Percentiles rank a stretch among this genome's conserved stretches.
Conservation (phyloP, 2,113 vertebrate genomes). For the Rhodinocichla rosea region DNA sequence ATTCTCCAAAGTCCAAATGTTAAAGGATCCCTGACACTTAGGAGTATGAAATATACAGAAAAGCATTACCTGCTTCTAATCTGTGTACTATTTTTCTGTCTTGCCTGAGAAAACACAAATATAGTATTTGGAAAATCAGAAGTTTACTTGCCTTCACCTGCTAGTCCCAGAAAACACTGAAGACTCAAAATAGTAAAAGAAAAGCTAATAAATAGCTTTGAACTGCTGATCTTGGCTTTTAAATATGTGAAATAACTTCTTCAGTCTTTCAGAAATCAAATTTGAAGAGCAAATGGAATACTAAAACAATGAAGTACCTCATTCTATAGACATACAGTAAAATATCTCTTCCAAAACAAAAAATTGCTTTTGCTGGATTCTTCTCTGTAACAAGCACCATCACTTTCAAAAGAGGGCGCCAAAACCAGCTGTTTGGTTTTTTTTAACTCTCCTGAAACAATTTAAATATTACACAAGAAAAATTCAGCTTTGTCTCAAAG, state of each 20-base stretch:
- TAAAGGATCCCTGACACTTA: not conserved
- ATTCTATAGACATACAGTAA: not conserved
- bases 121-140: not conserved
- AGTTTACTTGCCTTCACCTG: not conserved
- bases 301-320: not conserved
- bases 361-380: not conserved
- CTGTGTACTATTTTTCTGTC: not conserved
- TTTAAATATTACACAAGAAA: not conserved
- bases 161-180: not conserved
- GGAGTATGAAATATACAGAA: not conserved
- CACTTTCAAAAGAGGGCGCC: not conserved
- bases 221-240: not conserved
- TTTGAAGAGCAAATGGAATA: not conserved
- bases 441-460: not conserved
- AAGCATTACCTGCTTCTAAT: not conserved
- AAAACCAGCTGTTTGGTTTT: not conserved
- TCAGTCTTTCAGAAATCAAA: not conserved
- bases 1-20: not conserved
- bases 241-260: not conserved
- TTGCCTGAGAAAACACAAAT: not conserved
- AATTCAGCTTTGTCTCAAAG: not conserved
- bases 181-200: not conserved
- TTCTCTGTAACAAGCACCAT: not conserved
- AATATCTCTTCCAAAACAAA: not conserved
- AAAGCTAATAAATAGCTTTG: not conserved